These are phyloP conservation scores for Alloscopus bannaensis DNA, from an alignment of 2,888 invertebrate genomes.

Conservation along the genomic window DNA sequence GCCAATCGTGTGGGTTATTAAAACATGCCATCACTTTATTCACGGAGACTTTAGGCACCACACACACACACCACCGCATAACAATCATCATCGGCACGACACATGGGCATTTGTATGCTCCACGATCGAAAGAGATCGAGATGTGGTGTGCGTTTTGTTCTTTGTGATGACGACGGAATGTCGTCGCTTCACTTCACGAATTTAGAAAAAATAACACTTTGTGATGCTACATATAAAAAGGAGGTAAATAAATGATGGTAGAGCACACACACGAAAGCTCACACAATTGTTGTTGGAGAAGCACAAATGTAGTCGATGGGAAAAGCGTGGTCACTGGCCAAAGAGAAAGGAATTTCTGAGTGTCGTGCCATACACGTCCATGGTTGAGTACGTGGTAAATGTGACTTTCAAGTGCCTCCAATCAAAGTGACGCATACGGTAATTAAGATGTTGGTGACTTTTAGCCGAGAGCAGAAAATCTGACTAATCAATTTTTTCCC, in stretches of 20 bases:
- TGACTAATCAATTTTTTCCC: conserved; percentile 62
- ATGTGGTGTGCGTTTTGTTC: not conserved
- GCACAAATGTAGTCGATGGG: conserved; percentile 3
- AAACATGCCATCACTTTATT: conserved; percentile 23
- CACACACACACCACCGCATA: conserved; percentile 13
- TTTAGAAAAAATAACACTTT: conserved; percentile 6
- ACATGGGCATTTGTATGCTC: too few species aligned
- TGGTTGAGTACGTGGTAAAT: too few species aligned
- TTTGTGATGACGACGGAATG: conserved; percentile 27
- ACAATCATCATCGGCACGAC: conserved; percentile 21
- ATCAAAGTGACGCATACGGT: too few species aligned
- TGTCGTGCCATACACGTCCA: not conserved
- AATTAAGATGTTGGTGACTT: conserved; percentile 32
- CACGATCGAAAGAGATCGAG: conserved; percentile 9
- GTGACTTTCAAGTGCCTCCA: too few species aligned
- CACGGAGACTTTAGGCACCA: conserved; percentile 20
- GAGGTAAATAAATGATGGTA: conserved; percentile 17
- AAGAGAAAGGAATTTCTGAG: conserved; percentile 55
- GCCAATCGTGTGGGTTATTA: conserved; percentile 51
- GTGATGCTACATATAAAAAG: too few species aligned
- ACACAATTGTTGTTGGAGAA: not conserved
- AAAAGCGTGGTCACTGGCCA: conserved; percentile 55
- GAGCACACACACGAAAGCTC: not conserved
- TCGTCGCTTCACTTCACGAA: too few species aligned
- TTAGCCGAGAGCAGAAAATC: conserved; percentile 61